Percentiles rank a stretch among this genome's conserved stretches.
Evolutionary conservation across 92 coral and sea anemone species (phyloP).

Genomic region (Umimayanthus chanpuru): DNA sequence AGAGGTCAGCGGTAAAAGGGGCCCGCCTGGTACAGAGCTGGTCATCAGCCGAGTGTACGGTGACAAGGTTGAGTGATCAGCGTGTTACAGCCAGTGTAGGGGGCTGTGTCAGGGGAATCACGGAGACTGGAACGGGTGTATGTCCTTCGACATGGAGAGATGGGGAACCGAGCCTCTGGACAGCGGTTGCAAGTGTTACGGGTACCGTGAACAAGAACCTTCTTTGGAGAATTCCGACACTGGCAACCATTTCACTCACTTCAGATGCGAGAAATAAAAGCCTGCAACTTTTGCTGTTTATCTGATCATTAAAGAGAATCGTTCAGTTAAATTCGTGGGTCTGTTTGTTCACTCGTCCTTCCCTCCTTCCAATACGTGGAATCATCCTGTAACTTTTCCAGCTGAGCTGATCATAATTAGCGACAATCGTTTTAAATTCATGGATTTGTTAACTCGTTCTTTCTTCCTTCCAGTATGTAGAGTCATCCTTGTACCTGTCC

Average conservation of each 20-base stretch:
- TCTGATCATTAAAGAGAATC: background rate
- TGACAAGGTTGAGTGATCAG: background rate
- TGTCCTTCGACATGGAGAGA: conserved; percentile 18
- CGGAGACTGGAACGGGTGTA: background rate
- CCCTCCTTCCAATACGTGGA: too few species aligned
- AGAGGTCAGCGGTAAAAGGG: background rate
- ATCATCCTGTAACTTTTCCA: too few species aligned
- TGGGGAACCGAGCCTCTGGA: background rate
- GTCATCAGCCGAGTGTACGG: background rate
- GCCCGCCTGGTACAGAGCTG: conserved; percentile 20
- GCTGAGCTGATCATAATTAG: too few species aligned
- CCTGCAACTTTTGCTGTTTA: background rate
- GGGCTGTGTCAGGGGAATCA: background rate
- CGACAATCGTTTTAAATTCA: too few species aligned
- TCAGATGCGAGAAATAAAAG: background rate
- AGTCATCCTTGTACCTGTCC: too few species aligned
- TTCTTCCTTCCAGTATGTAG: too few species aligned
- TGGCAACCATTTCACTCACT: background rate
- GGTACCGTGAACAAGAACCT: conserved; percentile 25
- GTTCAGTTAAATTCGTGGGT: too few species aligned
- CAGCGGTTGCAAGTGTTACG: conserved; percentile 6
- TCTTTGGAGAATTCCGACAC: background rate
- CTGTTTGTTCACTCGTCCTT: too few species aligned
- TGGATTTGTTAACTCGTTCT: too few species aligned
- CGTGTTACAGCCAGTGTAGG: conserved; percentile 12